Percentiles rank a stretch among this genome's conserved stretches.
Conservation (phyloP, 2,888 invertebrate species). For the Ischnura elegans region DNA sequence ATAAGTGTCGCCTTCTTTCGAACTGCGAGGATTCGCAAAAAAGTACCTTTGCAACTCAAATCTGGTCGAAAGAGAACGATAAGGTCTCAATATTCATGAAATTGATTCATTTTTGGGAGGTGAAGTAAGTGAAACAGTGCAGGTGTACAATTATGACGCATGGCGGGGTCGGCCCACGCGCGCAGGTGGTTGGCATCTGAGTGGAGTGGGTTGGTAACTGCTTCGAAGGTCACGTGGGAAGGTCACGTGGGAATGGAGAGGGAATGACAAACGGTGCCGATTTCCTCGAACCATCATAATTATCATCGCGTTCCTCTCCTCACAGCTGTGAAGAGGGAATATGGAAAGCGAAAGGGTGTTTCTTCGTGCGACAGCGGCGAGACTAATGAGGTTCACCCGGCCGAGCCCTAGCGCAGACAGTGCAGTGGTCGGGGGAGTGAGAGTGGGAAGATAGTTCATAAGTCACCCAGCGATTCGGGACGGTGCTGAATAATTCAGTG, state of each 20-base stretch:
- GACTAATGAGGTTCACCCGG: no score
- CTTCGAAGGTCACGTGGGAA: not conserved
- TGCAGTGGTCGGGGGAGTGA: not conserved
- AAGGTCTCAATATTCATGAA: not conserved
- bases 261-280: not conserved
- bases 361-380: not conserved
- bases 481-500: not conserved
- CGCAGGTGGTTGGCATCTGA: not conserved
- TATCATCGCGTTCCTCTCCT: not conserved
- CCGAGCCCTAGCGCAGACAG: no score
- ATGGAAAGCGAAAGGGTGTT: not conserved
- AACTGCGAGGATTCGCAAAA: no score
- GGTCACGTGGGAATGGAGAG: not conserved
- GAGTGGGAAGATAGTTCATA: not conserved
- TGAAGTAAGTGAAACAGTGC: not conserved
- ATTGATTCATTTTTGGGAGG: not conserved
- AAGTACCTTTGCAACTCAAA: no score
- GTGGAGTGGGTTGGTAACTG: not conserved
- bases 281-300: not conserved
- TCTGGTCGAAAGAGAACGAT: no score
- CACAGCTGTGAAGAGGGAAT: not conserved
- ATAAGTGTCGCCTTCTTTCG: no score
- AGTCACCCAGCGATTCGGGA: conserved; percentile 23
- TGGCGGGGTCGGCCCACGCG: not conserved
- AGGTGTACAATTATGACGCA: not conserved